These are phyloP conservation scores for Saturnia japonica DNA, from an alignment of 2,888 invertebrate genomes.

Conservation along the genomic window DNA sequence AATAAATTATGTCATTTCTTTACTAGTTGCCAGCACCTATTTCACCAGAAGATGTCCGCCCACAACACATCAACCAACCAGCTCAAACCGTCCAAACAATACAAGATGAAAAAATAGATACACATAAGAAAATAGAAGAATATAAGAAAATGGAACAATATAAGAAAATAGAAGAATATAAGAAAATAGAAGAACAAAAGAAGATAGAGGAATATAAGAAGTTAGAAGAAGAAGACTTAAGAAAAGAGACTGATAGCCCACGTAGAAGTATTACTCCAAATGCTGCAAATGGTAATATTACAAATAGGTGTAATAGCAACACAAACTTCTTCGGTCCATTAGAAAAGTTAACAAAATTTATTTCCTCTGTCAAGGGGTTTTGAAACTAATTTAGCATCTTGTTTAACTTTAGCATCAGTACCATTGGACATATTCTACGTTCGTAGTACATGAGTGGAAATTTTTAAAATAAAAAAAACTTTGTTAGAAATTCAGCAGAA, in stretches of 20 bases:
- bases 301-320: background rate
- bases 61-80: constrained; percentile 29
- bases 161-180: no score
- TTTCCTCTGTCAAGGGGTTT: background rate
- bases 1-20: background rate
- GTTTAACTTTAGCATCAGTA: background rate
- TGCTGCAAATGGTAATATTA: constrained; percentile 64
- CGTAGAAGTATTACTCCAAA: constrained; percentile 74
- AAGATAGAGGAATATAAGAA: constrained; percentile 52
- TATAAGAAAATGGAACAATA: background rate
- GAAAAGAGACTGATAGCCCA: constrained; percentile 72
- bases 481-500: no score
- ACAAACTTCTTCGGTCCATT: background rate
- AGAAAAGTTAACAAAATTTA: background rate
- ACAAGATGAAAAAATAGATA: constrained; percentile 31
- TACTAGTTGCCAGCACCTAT: constrained; percentile 59
- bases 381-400: background rate
- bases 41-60: constrained; percentile 55
- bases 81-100: constrained; percentile 31
- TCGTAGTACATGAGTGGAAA: no score
- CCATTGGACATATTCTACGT: background rate
- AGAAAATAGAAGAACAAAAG: background rate
- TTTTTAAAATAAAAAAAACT: no score
- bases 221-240: constrained; percentile 65
- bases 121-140: constrained; percentile 5